Evolutionary conservation across 2,113 vertebrate genomes (phyloP).

Genomic region (Genyomyrus donnyi): DNA sequence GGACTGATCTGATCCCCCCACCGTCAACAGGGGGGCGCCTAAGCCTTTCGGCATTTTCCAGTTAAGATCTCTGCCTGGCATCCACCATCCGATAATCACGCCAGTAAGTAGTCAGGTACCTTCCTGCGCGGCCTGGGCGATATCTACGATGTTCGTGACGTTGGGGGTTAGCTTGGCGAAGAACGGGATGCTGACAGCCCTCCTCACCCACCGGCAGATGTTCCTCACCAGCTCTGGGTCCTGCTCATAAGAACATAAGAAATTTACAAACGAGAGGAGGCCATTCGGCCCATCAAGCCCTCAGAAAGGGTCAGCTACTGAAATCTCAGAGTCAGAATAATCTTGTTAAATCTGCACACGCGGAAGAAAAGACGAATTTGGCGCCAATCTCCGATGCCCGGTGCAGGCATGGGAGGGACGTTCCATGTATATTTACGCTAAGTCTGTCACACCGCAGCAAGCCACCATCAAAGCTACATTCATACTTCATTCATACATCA

Average conservation of each 20-base stretch:
- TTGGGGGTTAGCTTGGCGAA: slow-evolving; percentile 97
- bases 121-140: slow-evolving; percentile 79
- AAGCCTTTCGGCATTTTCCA: background rate
- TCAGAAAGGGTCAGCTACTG: slow-evolving; percentile 63
- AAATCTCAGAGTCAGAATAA: slow-evolving; percentile 61
- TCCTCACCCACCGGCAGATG: slow-evolving; percentile 92
- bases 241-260: slow-evolving; percentile 40
- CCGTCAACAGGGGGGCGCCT: background rate
- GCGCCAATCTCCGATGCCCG: slow-evolving; percentile 35
- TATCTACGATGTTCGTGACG: slow-evolving; percentile 85
- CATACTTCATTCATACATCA: background rate
- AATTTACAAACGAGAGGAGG: too few species aligned
- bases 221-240: slow-evolving; percentile 77
- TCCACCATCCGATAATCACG: background rate
- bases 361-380: slow-evolving; percentile 42
- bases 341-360: slow-evolving; percentile 48
- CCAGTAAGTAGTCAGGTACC: slow-evolving; percentile 64
- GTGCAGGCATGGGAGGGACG: background rate
- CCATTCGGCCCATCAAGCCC: too few species aligned
- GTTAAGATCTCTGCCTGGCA: background rate
- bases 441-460: background rate
- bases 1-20: background rate
- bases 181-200: slow-evolving; percentile 79
- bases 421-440: background rate
- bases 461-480: background rate